Conservation (phyloP, 2,888 invertebrate genomes). For the Entomobrya multifasciata region DNA sequence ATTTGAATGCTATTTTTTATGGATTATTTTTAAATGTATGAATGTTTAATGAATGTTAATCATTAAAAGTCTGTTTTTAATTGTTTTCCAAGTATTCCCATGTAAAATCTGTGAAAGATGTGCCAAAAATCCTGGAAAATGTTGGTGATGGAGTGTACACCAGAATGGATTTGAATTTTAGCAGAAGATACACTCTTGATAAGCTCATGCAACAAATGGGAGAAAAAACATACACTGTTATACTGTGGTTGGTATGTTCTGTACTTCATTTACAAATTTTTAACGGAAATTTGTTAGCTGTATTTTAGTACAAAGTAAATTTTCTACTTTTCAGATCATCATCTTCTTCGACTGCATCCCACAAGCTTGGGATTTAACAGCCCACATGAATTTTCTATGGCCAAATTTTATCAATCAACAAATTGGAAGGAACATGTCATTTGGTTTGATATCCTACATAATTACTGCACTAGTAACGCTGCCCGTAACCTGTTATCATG, state of each 20-base stretch:
- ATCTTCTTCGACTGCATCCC: background rate
- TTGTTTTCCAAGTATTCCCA: slow-evolving; percentile 6
- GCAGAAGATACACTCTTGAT: background rate
- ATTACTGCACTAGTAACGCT: background rate
- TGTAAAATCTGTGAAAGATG: background rate
- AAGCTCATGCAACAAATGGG: background rate
- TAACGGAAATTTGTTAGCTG: background rate
- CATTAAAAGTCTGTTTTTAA: no score
- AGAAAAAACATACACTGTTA: background rate
- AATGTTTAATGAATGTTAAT: no score
- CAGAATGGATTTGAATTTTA: background rate
- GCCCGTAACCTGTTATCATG: background rate
- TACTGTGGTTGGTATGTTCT: background rate
- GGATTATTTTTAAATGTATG: no score
- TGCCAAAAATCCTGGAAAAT: background rate
- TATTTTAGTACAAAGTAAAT: background rate
- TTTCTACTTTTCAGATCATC: background rate
- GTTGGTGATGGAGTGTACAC: background rate
- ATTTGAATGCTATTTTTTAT: background rate
- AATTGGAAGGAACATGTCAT: background rate
- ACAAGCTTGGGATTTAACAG: background rate
- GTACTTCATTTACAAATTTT: background rate
- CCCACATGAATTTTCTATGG: background rate
- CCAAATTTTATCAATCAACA: background rate
- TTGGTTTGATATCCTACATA: background rate